Evolutionary conservation across 1,140 invertebrate genomes (phyloP), one percentile per base, ranked within the genome.

Genomic region (Pseudomyrmex concolor): DNA sequence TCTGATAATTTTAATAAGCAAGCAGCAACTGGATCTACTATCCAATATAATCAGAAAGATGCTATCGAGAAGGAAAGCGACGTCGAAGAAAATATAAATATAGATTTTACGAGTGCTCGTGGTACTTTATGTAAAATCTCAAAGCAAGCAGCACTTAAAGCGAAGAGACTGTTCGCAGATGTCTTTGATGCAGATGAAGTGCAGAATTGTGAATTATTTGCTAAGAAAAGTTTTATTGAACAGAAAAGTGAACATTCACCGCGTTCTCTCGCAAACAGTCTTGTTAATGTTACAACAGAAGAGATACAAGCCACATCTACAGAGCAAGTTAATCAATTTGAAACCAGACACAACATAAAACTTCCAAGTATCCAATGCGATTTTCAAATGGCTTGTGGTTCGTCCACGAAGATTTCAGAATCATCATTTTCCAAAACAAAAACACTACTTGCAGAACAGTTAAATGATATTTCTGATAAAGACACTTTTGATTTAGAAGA

Each of bases 311-410:
- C 34, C 34, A 34, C 12, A 12, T 45, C 19, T 43, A 45, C 25
- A 43, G 62, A 77, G 25, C 73, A 54, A 15, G 45, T 7, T 1
- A 66, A 54, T 34, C 34, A 34, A 34, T 34, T 7, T 34, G 34
- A 34, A 34, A 34, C 34, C 5, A 34, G 5, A 34, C 34, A 34
- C 34, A 34, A 34, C 34, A 34, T 34, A 34, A 34, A 34, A 34
- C 34, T 34, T 34, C 34, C 34, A 34, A 34, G 34, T 34, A 34
- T 34, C 34, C 34, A 34, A 34, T 7, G 34, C 34, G 34, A 34
- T 34, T 66, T 19, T 77, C 62, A n/a, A 34, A 94, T 92, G 70
- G 93, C 93, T 17, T 86, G 85, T 74, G 93, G 93, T 45, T 85
- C 88, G 86, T 34, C 82, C 9, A 63, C 85, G 13, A 80, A 60